Conservation (phyloP, 2,797 vertebrate species). For the Lates japonicus region DNA sequence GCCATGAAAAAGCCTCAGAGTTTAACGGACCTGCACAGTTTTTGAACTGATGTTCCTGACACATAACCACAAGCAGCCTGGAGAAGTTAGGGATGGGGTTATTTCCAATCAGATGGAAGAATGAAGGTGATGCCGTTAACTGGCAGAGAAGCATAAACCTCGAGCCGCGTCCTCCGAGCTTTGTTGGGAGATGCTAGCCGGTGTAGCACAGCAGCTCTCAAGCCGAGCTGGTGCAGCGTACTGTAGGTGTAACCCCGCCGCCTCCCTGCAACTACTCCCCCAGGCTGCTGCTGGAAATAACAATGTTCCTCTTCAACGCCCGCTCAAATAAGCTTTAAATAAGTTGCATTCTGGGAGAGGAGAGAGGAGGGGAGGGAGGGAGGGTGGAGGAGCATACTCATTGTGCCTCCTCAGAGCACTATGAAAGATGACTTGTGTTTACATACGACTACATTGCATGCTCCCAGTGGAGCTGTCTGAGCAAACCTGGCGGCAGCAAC, state of each 20-base stretch:
- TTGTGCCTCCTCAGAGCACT: conserved; percentile 43
- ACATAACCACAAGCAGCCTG: conserved; percentile 10
- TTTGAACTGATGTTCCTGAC: conserved; percentile 48
- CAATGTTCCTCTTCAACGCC: conserved; percentile 46
- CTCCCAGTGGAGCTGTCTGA: conserved; percentile 69
- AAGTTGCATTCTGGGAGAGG: conserved; percentile 42
- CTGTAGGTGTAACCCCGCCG: conserved; percentile 42
- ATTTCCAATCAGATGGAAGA: conserved; percentile 48
- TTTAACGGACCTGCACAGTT: conserved; percentile 53
- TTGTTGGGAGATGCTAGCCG: conserved; percentile 22
- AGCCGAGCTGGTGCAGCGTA: conserved; percentile 9
- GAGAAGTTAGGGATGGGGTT: conserved; percentile 30
- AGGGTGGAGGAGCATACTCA: neutral
- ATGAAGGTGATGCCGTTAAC: conserved; percentile 43
- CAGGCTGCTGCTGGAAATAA: conserved; percentile 56
- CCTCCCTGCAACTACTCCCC: conserved; percentile 48
- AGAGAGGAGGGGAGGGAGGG: conserved; percentile 2
- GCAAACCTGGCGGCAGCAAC: conserved; percentile 66
- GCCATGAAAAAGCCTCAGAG: conserved; percentile 63
- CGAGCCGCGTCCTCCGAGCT: conserved; percentile 7
- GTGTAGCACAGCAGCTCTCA: conserved; percentile 14
- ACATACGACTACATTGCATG: conserved; percentile 60
- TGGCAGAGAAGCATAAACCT: conserved; percentile 1
- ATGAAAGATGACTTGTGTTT: conserved; percentile 76
- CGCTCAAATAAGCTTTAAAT: conserved; percentile 53